Conservation (phyloP, 2,888 invertebrate genomes). For the Nipponacmea schrenckii region DNA sequence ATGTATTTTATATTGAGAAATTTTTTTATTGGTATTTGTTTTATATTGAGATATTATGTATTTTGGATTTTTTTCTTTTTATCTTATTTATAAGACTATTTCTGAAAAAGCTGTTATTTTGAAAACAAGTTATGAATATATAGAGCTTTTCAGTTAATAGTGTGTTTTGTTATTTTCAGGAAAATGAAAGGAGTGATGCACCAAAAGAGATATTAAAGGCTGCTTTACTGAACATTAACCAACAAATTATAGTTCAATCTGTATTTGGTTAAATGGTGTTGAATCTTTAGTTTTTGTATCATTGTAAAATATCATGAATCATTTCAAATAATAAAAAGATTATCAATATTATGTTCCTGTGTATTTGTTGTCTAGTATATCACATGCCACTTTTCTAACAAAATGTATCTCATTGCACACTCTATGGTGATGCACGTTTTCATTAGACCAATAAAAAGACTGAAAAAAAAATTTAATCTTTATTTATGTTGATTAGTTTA, state of each 20-base stretch:
- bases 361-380: not conserved
- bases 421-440: not conserved
- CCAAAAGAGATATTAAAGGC: constrained; percentile 47
- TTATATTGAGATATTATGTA: too few species aligned
- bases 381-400: not conserved
- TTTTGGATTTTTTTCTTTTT: too few species aligned
- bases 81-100: too few species aligned
- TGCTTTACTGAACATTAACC: constrained; percentile 60
- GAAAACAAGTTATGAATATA: too few species aligned
- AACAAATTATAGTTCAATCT: constrained; percentile 44
- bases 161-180: constrained; percentile 43
- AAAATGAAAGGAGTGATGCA: constrained; percentile 57
- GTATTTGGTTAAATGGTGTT: constrained; percentile 37
- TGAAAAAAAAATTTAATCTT: too few species aligned
- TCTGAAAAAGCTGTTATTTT: not conserved
- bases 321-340: too few species aligned
- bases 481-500: too few species aligned
- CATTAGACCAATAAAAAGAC: not conserved
- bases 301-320: not conserved
- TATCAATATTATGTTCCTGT: too few species aligned
- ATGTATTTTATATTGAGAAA: too few species aligned
- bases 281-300: not conserved
- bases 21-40: too few species aligned
- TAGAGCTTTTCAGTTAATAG: too few species aligned
- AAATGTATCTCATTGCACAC: not conserved